Percentiles rank a stretch among this genome's conserved stretches.
Evolutionary conservation across 2,797 vertebrate species (phyloP).

Genomic region (Falco biarmicus): DNA sequence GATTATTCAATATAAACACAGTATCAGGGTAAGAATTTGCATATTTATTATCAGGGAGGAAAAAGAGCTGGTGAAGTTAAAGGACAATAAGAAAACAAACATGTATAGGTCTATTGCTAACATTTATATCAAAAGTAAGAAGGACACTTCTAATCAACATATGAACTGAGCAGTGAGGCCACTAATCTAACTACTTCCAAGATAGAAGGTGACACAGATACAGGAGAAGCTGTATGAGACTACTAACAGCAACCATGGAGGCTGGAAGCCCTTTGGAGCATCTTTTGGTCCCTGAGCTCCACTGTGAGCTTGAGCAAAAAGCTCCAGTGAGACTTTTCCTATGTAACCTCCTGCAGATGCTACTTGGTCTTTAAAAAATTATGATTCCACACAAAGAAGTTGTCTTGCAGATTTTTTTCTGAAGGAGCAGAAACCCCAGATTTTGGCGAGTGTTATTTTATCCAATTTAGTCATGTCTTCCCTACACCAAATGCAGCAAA

Average conservation of each 20-base stretch:
- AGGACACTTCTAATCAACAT: background rate
- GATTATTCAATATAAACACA: background rate
- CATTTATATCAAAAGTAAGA: background rate
- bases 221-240: background rate
- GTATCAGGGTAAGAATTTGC: background rate
- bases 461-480: background rate
- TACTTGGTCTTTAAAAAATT: background rate
- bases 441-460: background rate
- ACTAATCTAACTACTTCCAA: background rate
- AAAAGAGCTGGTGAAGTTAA: background rate
- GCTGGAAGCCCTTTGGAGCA: background rate
- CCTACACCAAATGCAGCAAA: background rate
- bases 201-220: background rate
- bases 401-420: background rate
- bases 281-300: background rate
- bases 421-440: background rate
- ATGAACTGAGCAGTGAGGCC: background rate
- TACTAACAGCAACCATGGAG: background rate
- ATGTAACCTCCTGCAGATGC: background rate
- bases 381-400: background rate
- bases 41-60: background rate
- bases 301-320: background rate
- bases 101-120: background rate
- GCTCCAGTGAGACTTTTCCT: background rate
- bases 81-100: background rate